Percentiles rank a stretch among this genome's conserved stretches.
phyloP scores from a whole-genome alignment of 2,888 invertebrate species.

The Orgyia antiqua region DNA sequence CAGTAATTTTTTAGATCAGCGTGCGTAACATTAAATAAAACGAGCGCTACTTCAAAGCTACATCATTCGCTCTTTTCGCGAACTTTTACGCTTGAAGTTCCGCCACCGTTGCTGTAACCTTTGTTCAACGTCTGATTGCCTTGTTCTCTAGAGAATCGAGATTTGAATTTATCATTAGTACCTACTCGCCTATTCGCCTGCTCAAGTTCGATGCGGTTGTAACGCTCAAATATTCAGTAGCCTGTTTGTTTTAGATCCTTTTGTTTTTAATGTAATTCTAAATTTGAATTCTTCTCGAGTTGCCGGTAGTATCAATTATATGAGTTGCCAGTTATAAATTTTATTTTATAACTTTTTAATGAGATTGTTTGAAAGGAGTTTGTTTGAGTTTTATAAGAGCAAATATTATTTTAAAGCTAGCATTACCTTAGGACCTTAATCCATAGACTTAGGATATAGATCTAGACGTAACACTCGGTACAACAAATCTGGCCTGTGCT shows the following conservation, averaged over 20 bases:
- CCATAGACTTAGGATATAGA: too few relatives aligned
- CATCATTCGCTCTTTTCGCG: constrained; percentile 32
- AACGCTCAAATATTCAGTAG: constrained; percentile 60
- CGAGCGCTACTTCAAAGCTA: constrained; percentile 30
- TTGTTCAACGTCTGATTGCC: constrained; percentile 68
- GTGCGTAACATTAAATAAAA: too few relatives aligned
- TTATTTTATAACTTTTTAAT: constrained; percentile 16
- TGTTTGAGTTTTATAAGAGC: too few relatives aligned
- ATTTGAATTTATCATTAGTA: constrained; percentile 74
- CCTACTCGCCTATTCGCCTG: constrained; percentile 18
- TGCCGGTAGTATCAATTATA: constrained; percentile 18
- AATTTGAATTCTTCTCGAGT: constrained; percentile 24
- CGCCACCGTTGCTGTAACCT: constrained; percentile 42
- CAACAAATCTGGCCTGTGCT: too few relatives aligned
- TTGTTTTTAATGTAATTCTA: constrained; percentile 40
- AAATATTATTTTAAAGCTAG: too few relatives aligned
- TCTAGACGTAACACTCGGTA: too few relatives aligned
- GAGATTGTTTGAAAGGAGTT: too few relatives aligned
- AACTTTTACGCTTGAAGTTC: constrained; percentile 39
- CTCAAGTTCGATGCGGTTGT: constrained; percentile 42
- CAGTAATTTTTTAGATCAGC: too few relatives aligned
- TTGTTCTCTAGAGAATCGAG: constrained; percentile 55
- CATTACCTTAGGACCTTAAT: too few relatives aligned
- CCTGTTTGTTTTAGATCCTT: constrained; percentile 33
- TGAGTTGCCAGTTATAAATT: constrained; percentile 9